Percentiles rank a stretch among this genome's conserved stretches.
Evolutionary conservation across 2,797 vertebrate genomes (phyloP).

Genomic region (Tamandua tetradactyla): DNA sequence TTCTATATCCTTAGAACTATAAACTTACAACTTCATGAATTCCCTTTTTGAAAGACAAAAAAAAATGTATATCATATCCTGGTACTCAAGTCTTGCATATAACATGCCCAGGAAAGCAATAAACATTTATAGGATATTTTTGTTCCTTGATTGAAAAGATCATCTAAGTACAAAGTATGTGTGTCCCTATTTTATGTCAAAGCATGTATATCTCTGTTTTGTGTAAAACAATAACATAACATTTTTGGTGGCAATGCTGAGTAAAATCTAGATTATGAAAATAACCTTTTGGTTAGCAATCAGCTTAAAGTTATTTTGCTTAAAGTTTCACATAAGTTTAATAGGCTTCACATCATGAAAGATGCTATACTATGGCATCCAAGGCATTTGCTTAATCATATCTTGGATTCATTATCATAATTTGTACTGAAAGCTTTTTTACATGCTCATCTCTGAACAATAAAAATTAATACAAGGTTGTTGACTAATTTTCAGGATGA

Average conservation of each 20-base stretch:
- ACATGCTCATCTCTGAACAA: background rate
- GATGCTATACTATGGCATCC: background rate
- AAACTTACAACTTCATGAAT: no score
- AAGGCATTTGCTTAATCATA: background rate
- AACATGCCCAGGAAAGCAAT: background rate
- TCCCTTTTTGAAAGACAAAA: no score
- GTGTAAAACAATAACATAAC: background rate
- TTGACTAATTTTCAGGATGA: background rate
- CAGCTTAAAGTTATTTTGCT: background rate
- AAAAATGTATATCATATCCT: background rate
- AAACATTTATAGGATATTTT: background rate
- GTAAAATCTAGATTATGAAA: background rate
- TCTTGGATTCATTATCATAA: background rate
- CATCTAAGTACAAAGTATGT: background rate
- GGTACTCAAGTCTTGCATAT: background rate
- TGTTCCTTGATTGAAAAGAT: background rate
- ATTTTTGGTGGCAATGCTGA: background rate
- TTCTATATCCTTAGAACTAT: no score
- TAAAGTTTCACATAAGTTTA: background rate
- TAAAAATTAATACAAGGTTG: background rate
- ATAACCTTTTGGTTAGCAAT: background rate
- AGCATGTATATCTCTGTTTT: constrained; percentile 12
- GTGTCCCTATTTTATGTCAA: background rate
- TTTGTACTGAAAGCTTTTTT: background rate
- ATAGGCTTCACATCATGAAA: background rate